Evolutionary conservation across 1,140 invertebrate species (phyloP).

Genomic region (Thalassaphorura encarpata): DNA sequence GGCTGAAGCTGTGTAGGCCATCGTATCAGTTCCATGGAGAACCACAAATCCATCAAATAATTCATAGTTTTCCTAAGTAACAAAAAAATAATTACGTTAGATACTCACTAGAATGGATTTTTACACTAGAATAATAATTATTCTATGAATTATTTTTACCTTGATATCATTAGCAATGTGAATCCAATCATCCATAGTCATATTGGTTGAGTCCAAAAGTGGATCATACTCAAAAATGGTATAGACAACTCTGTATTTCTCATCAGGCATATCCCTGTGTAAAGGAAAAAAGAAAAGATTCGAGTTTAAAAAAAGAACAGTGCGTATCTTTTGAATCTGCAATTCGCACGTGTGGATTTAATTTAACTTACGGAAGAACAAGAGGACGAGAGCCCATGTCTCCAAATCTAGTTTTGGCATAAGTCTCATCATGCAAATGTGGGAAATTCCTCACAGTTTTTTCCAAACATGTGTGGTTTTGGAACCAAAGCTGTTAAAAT

Average conservation of each 20-base stretch:
- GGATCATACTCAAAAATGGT: slow-evolving; percentile 76
- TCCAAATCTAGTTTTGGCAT: slow-evolving; percentile 47
- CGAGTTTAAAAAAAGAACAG: neutral
- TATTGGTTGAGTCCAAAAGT: slow-evolving; percentile 84
- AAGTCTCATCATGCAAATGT: slow-evolving; percentile 54
- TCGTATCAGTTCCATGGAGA: slow-evolving; percentile 92
- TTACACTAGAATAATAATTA: neutral
- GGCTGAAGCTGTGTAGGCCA: slow-evolving; percentile 89
- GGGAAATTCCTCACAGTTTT: slow-evolving; percentile 40
- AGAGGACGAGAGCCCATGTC: slow-evolving; percentile 44
- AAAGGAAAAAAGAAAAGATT: slow-evolving; percentile 7
- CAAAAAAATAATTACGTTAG: slow-evolving; percentile 18
- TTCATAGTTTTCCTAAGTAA: slow-evolving; percentile 60
- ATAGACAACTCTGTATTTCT: slow-evolving; percentile 55
- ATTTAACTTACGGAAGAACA: slow-evolving; percentile 52
- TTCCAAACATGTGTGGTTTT: slow-evolving; percentile 39
- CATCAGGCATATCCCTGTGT: slow-evolving; percentile 40
- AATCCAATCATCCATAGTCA: slow-evolving; percentile 84
- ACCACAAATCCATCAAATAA: slow-evolving; percentile 89
- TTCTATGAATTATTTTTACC: slow-evolving; percentile 43
- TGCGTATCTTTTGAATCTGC: neutral
- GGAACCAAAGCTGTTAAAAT: slow-evolving; percentile 40
- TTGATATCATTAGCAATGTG: slow-evolving; percentile 78
- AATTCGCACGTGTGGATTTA: neutral
- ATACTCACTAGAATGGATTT: neutral